phyloP scores from a whole-genome alignment of 2,888 invertebrate genomes.

The Mythimna pallens region DNA sequence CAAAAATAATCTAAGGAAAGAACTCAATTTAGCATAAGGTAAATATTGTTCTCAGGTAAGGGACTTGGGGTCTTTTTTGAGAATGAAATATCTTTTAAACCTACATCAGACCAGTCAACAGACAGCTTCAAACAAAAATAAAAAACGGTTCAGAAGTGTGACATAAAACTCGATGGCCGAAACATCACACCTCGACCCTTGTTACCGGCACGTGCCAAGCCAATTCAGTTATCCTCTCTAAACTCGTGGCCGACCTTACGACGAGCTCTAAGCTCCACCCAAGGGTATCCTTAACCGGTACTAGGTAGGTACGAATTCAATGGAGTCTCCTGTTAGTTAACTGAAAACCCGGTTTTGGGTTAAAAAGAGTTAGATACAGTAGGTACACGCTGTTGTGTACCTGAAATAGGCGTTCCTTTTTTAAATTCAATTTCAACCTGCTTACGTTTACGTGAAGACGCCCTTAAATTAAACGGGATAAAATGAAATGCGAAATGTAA shows the following conservation, averaged over 20 bases:
- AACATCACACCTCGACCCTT: slow-evolving; percentile 49
- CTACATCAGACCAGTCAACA: neutral
- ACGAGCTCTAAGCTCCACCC: slow-evolving; percentile 38
- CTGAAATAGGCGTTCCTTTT: neutral
- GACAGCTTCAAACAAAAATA: neutral
- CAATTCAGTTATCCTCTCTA: slow-evolving; percentile 57
- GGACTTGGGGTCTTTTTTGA: no score
- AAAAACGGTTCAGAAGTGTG: neutral
- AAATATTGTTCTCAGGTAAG: no score
- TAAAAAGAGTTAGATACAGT: neutral
- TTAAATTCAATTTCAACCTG: neutral
- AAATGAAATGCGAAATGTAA: no score
- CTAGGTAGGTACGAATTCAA: slow-evolving; percentile 18
- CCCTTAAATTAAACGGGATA: neutral
- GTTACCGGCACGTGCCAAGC: slow-evolving; percentile 44
- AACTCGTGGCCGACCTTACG: slow-evolving; percentile 43
- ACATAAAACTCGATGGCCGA: slow-evolving; percentile 28
- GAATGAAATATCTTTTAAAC: no score
- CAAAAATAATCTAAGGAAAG: no score
- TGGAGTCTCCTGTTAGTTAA: neutral
- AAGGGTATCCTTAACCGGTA: slow-evolving; percentile 22
- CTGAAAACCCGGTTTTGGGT: slow-evolving; percentile 16
- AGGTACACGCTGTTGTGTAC: neutral
- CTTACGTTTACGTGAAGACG: no score
- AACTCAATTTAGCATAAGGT: no score